Evolutionary conservation across 37 sponge, comb jelly and placozoan genomes (phyloP).

Genomic region (Oscarella lobularis): DNA sequence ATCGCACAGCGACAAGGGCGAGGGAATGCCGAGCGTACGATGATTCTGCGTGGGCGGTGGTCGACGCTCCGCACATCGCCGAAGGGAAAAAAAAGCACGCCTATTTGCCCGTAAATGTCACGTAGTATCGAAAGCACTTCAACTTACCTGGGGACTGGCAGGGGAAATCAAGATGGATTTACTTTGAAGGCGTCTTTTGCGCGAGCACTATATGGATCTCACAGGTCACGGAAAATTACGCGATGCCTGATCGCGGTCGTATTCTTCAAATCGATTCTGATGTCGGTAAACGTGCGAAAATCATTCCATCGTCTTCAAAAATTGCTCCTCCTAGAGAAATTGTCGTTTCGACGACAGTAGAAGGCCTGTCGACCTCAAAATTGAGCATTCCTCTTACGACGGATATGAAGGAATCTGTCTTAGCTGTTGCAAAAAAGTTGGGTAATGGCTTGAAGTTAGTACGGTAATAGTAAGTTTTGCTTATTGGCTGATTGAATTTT

Average conservation of each 20-base stretch:
- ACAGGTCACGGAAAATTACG: slow-evolving; percentile 28
- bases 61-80: slow-evolving; percentile 27
- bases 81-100: not conserved
- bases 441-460: too few species aligned
- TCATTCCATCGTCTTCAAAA: slow-evolving; percentile 1
- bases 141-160: not conserved
- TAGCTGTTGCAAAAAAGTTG: too few species aligned
- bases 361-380: slow-evolving; percentile 17
- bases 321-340: not conserved
- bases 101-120: not conserved
- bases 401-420: slow-evolving; percentile 9
- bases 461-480: too few species aligned
- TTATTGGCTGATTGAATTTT: too few species aligned
- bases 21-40: slow-evolving; percentile 29
- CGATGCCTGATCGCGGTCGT: slow-evolving; percentile 13
- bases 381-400: slow-evolving; percentile 25
- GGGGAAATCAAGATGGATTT: slow-evolving; percentile 19
- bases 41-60: slow-evolving; percentile 34
- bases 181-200: slow-evolving; percentile 35
- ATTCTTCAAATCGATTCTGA: slow-evolving; percentile 36
- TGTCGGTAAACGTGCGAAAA: slow-evolving; percentile 20
- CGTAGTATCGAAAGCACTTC: slow-evolving; percentile 4
- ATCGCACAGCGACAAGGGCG: slow-evolving; percentile 12
- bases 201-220: slow-evolving; percentile 18
- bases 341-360: slow-evolving; percentile 22